Percentiles rank a stretch among this genome's conserved stretches.
phyloP scores from a whole-genome alignment of 2,797 vertebrate genomes.

The Astyanax mexicanus region DNA sequence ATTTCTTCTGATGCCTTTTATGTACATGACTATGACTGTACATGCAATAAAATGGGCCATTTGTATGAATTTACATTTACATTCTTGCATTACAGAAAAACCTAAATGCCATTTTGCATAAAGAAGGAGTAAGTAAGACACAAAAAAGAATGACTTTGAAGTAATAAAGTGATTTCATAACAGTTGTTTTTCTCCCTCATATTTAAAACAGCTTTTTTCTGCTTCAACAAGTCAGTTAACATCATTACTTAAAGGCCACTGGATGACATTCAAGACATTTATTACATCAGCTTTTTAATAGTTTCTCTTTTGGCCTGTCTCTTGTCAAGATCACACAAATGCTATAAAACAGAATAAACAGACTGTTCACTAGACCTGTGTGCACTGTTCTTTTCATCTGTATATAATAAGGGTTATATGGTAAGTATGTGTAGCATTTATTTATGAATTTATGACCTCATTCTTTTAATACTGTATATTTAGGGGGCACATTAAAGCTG shows the following conservation, averaged over 20 bases:
- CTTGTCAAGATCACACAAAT: neutral
- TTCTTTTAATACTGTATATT: neutral
- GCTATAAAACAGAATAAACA: neutral
- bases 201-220: neutral
- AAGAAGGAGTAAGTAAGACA: neutral
- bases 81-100: too few relatives aligned
- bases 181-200: too few relatives aligned
- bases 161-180: too few relatives aligned
- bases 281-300: neutral
- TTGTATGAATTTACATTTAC: too few relatives aligned
- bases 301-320: neutral
- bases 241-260: neutral
- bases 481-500: too few relatives aligned
- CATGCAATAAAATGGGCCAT: too few relatives aligned
- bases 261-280: neutral
- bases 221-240: neutral
- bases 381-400: slow-evolving; percentile 6
- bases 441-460: slow-evolving; percentile 10
- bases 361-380: neutral
- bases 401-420: neutral
- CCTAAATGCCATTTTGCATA: too few relatives aligned
- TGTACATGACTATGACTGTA: too few relatives aligned
- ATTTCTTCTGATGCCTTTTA: too few relatives aligned
- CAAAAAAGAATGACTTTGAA: neutral
- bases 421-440: neutral